phyloP scores from a whole-genome alignment of 2,888 invertebrate species.

The Leptopilina drosophilae region DNA sequence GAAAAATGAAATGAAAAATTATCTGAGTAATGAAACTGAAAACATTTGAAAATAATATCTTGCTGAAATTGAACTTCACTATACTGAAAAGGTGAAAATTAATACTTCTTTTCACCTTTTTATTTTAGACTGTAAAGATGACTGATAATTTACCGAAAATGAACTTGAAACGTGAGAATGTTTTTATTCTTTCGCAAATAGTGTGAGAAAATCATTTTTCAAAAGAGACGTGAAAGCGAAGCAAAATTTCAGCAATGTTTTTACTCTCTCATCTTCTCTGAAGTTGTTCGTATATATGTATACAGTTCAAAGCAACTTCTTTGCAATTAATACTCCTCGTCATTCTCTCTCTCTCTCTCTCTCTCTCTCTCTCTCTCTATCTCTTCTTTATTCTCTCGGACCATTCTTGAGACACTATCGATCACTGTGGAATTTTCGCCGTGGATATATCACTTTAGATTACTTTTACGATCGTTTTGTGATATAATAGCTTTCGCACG shows the following conservation, averaged over 20 bases:
- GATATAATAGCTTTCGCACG: neutral
- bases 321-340: slow-evolving; percentile 32
- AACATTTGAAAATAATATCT: no score
- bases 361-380: neutral
- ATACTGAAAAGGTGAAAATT: no score
- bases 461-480: slow-evolving; percentile 25
- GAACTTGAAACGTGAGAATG: neutral
- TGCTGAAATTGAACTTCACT: no score
- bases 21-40: no score
- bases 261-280: slow-evolving; percentile 24
- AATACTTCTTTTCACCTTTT: no score
- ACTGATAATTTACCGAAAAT: neutral
- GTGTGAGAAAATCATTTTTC: neutral
- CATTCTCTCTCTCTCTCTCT: neutral
- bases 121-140: neutral
- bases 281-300: neutral
- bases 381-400: neutral
- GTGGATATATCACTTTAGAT: slow-evolving; percentile 27
- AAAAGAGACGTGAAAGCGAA: neutral
- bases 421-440: slow-evolving; percentile 29
- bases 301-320: slow-evolving; percentile 21
- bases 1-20: no score
- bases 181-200: neutral
- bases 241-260: slow-evolving; percentile 12
- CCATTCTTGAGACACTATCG: slow-evolving; percentile 32